Conservation (phyloP, 2,113 vertebrate species). For the Acanthochromis polyacanthus region DNA sequence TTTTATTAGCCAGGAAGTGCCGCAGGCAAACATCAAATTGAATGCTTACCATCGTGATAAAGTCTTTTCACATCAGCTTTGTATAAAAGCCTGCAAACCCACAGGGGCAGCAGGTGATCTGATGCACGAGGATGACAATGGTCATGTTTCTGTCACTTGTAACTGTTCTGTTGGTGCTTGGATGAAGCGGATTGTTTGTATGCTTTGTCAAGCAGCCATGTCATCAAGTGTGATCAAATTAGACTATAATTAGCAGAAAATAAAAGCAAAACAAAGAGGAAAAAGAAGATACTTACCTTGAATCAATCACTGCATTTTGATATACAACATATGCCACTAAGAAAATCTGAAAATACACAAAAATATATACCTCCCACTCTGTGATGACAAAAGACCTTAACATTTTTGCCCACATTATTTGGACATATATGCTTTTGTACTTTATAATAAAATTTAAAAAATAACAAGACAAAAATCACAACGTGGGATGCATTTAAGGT, state of each 20-base stretch:
- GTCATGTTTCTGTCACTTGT: conserved; percentile 31
- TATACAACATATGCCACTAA: neutral
- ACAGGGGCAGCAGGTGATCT: conserved; percentile 51
- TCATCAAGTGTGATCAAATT: conserved; percentile 11
- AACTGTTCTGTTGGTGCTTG: conserved; percentile 36
- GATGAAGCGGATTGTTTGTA: conserved; percentile 80
- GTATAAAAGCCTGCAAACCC: conserved; percentile 43
- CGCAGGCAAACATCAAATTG: conserved; percentile 60
- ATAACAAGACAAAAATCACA: neutral
- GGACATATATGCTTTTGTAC: neutral
- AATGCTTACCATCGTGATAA: conserved; percentile 65
- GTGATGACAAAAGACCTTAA: neutral
- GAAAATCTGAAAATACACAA: neutral
- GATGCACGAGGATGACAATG: conserved; percentile 31
- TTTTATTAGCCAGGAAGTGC: conserved; percentile 72
- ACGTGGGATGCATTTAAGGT: conserved; percentile 12
- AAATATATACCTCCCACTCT: neutral
- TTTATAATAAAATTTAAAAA: no score
- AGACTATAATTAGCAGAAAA: neutral
- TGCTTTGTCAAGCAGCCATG: conserved; percentile 5
- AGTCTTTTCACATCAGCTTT: conserved; percentile 63
- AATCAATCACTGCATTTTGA: conserved; percentile 2
- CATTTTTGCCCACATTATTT: neutral
- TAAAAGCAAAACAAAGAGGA: conserved; percentile 5
- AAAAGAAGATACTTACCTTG: neutral